phyloP scores from a whole-genome alignment of 2,797 vertebrate species.

The Parauchenoglanis ngamensis region DNA sequence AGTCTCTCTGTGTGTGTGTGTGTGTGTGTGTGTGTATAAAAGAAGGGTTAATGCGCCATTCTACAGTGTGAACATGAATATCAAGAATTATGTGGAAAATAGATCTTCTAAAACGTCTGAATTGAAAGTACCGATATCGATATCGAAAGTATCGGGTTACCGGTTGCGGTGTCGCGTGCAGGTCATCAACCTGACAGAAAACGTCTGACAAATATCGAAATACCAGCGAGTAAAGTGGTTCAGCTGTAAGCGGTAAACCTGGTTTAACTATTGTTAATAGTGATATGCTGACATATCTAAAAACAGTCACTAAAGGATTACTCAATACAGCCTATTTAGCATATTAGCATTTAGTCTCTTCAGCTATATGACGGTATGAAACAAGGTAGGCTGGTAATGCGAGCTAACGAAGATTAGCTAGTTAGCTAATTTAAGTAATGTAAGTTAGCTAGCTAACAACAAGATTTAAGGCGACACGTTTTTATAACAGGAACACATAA shows the following conservation, averaged over 20 bases:
- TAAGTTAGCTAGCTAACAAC: background rate
- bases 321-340: too few species aligned
- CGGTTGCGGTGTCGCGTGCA: background rate
- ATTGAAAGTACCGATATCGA: background rate
- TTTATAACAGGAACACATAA: too few species aligned
- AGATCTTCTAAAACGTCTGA: too few species aligned
- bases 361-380: background rate
- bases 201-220: too few species aligned
- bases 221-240: background rate
- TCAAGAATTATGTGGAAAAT: background rate
- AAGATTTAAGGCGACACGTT: background rate
- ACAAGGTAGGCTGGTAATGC: background rate
- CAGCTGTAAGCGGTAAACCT: background rate
- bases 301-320: background rate
- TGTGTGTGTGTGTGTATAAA: background rate
- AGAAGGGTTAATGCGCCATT: background rate
- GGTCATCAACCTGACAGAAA: background rate
- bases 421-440: too few species aligned
- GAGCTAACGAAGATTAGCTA: background rate
- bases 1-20: background rate
- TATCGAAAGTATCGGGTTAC: background rate
- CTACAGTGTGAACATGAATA: background rate
- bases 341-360: background rate
- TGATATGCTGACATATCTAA: background rate
- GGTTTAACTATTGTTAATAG: background rate